phyloP scores from a whole-genome alignment of 2,888 invertebrate genomes.

The Adelphocoris suturalis region DNA sequence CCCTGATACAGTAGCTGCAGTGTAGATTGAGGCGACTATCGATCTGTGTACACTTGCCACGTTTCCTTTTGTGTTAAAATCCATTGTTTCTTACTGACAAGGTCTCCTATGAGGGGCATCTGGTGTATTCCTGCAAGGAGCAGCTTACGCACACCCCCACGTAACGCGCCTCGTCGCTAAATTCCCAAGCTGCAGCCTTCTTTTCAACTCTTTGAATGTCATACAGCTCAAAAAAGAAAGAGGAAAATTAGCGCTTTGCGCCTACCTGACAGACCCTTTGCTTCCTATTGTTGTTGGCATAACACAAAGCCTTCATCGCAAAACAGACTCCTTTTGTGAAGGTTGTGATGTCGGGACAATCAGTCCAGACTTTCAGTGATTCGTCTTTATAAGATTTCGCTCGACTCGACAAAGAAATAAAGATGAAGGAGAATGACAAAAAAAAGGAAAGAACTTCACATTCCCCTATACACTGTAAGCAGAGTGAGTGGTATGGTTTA shows the following conservation, averaged over 20 bases:
- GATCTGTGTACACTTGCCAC: background rate
- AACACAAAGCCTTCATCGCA: background rate
- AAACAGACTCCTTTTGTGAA: background rate
- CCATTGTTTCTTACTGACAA: background rate
- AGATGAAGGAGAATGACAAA: too few species aligned
- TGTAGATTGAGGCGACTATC: background rate
- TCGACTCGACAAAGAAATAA: too few species aligned
- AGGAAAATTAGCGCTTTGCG: slow-evolving; percentile 21
- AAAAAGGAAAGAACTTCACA: too few species aligned
- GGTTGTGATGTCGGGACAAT: slow-evolving; percentile 17
- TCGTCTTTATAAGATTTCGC: background rate
- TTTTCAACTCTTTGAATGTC: slow-evolving; percentile 7
- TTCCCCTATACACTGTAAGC: too few species aligned
- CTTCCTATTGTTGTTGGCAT: background rate
- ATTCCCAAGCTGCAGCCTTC: background rate
- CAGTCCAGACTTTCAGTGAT: background rate
- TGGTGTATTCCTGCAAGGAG: background rate
- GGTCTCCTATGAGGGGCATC: slow-evolving; percentile 7
- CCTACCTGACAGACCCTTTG: background rate
- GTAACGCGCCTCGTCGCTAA: background rate
- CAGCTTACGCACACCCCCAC: background rate
- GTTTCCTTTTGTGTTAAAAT: background rate
- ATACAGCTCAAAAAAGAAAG: background rate
- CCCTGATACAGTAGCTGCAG: background rate
- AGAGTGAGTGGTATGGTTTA: too few species aligned